phyloP scores from a whole-genome alignment of 1,140 invertebrate genomes.

The Calosoma granatense region DNA sequence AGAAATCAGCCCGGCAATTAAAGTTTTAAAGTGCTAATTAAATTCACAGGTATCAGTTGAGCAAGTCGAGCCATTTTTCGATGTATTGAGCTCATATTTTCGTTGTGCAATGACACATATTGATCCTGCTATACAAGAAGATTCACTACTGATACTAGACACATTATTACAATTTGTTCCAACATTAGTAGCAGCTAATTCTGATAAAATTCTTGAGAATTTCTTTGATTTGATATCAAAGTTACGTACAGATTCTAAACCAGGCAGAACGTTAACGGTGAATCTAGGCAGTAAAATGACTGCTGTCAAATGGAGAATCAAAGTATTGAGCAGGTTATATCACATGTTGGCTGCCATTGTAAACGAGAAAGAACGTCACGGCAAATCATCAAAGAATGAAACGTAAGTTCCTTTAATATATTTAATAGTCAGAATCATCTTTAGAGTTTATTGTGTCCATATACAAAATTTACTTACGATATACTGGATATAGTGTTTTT shows the following conservation, averaged over 20 bases:
- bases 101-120: conserved; percentile 83
- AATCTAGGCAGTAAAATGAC: conserved; percentile 57
- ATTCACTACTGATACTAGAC: conserved; percentile 69
- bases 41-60: conserved; percentile 29
- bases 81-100: conserved; percentile 63
- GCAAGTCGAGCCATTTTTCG: conserved; percentile 54
- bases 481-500: too few species aligned
- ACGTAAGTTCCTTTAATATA: too few species aligned
- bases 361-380: conserved; percentile 18
- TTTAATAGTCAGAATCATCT: too few species aligned
- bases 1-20: too few species aligned
- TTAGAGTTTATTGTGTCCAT: too few species aligned
- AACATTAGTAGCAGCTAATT: conserved; percentile 47
- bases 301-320: conserved; percentile 62
- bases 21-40: conserved; percentile 11
- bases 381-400: too few species aligned
- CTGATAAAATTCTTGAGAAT: conserved; percentile 58
- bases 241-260: conserved; percentile 46
- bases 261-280: conserved; percentile 49
- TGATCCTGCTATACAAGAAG: conserved; percentile 63
- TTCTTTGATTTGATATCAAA: conserved; percentile 73
- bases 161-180: conserved; percentile 51
- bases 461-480: too few species aligned
- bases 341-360: conserved; percentile 45
- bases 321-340: conserved; percentile 54